Evolutionary conservation across 1,140 invertebrate species (phyloP).

Genomic region (Dendroctonus valens): DNA sequence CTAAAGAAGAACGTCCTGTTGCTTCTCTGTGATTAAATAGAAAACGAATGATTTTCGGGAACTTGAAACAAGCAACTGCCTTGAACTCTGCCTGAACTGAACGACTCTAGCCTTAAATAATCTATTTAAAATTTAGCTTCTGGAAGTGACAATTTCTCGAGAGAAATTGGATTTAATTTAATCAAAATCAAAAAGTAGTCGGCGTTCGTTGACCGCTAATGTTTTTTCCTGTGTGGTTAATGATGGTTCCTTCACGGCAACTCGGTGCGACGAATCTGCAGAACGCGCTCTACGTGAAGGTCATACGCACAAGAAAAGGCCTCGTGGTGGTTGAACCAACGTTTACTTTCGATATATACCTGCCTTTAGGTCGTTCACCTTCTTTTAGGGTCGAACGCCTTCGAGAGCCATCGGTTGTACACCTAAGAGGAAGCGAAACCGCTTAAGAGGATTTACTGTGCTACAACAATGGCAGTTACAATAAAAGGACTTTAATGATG

Average conservation of each 20-base stretch:
- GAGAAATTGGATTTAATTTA: too few species aligned
- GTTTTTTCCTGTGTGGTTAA: not conserved
- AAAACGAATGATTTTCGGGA: too few species aligned
- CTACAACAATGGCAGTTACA: not conserved
- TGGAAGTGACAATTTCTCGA: too few species aligned
- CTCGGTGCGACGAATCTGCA: conserved; percentile 3
- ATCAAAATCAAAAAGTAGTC: too few species aligned
- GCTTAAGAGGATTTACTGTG: conserved; percentile 21
- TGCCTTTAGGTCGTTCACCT: conserved; percentile 17
- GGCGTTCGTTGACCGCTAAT: too few species aligned
- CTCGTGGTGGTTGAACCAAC: conserved; percentile 11
- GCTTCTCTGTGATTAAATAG: too few species aligned
- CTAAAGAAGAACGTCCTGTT: too few species aligned
- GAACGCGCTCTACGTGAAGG: conserved; percentile 15
- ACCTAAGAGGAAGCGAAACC: conserved; percentile 17
- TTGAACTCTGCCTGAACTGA: too few species aligned
- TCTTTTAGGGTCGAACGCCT: conserved; percentile 27
- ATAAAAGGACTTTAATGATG: too few species aligned
- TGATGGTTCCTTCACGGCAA: not conserved
- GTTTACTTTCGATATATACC: conserved; percentile 25
- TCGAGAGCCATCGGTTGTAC: conserved; percentile 16
- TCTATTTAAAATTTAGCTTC: too few species aligned
- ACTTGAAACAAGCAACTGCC: too few species aligned
- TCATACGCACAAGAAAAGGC: conserved; percentile 27
- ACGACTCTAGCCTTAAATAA: too few species aligned